Conservation (phyloP, 2,888 invertebrate genomes). For the Polydrusus pterygomalis region DNA sequence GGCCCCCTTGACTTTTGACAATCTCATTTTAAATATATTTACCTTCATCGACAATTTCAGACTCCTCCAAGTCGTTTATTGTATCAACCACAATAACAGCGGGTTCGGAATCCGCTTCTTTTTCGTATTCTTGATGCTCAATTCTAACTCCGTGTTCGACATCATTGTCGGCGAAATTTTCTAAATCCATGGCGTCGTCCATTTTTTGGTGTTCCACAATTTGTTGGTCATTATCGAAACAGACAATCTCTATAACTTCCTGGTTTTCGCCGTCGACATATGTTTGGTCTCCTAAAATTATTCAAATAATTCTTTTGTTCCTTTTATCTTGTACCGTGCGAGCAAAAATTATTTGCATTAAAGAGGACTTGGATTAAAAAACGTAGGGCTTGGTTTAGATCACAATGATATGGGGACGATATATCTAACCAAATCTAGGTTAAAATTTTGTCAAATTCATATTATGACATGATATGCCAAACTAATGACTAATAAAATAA, state of each 20-base stretch:
- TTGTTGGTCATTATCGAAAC: slow-evolving; percentile 42
- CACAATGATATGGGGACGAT: too few relatives aligned
- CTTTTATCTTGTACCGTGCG: too few relatives aligned
- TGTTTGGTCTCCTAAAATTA: slow-evolving; percentile 34
- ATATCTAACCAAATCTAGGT: too few relatives aligned
- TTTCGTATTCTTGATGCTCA: slow-evolving; percentile 3
- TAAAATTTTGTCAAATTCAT: too few relatives aligned
- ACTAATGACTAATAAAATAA: too few relatives aligned
- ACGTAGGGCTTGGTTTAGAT: too few relatives aligned
- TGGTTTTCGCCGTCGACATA: slow-evolving; percentile 38
- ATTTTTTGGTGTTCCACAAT: slow-evolving; percentile 26
- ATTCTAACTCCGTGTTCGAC: not conserved
- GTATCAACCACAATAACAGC: slow-evolving; percentile 45
- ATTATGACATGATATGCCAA: too few relatives aligned
- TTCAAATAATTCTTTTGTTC: too few relatives aligned
- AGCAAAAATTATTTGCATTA: too few relatives aligned
- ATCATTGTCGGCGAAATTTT: slow-evolving; percentile 33
- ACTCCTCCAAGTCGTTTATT: slow-evolving; percentile 35
- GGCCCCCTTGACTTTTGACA: too few relatives aligned
- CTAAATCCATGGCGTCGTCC: slow-evolving; percentile 40
- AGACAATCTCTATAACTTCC: slow-evolving; percentile 48
- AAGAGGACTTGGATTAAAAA: too few relatives aligned
- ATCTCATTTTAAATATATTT: not conserved
- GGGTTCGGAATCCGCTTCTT: slow-evolving; percentile 34
- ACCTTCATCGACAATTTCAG: slow-evolving; percentile 23